A percentile compares a stretch with the other conserved stretches of the same genome.
These are phyloP conservation scores for Holothuria glaberrima DNA, from an alignment of 35 echinoderm and acorn worm species.

Conservation along the genomic window DNA sequence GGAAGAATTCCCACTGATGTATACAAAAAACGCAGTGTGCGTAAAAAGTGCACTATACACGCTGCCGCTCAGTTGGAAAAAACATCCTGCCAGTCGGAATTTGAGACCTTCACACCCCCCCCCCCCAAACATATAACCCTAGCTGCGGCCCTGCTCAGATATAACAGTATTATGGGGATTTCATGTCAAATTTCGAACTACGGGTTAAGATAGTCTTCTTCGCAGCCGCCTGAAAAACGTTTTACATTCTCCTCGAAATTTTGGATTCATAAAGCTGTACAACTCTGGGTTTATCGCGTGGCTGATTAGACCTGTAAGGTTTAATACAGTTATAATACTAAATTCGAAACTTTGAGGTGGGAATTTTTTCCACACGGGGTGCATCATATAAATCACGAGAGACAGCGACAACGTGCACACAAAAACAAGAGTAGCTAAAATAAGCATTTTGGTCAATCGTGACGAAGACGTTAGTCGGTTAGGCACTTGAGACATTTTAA, in stretches of 20 bases:
- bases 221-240: slow-evolving; percentile 28
- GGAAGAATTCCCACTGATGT: too few relatives aligned
- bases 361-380: not conserved
- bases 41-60: too few relatives aligned
- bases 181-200: too few relatives aligned
- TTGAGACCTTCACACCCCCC: too few relatives aligned
- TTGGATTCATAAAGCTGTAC: slow-evolving; percentile 35
- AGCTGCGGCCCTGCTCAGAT: too few relatives aligned
- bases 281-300: slow-evolving; percentile 5
- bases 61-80: too few relatives aligned
- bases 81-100: too few relatives aligned
- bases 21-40: too few relatives aligned
- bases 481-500: too few relatives aligned
- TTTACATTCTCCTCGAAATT: slow-evolving; percentile 25
- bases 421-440: slow-evolving; percentile 15
- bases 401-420: slow-evolving; percentile 9
- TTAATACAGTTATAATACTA: not conserved
- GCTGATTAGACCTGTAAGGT: not conserved
- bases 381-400: not conserved
- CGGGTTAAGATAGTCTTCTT: too few relatives aligned
- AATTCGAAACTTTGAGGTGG: not conserved
- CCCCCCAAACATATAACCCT: too few relatives aligned
- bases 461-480: not conserved
- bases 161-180: too few relatives aligned
- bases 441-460: slow-evolving; percentile 30